phyloP scores from a whole-genome alignment of 2,888 invertebrate species.

The Odontothrips loti region DNA sequence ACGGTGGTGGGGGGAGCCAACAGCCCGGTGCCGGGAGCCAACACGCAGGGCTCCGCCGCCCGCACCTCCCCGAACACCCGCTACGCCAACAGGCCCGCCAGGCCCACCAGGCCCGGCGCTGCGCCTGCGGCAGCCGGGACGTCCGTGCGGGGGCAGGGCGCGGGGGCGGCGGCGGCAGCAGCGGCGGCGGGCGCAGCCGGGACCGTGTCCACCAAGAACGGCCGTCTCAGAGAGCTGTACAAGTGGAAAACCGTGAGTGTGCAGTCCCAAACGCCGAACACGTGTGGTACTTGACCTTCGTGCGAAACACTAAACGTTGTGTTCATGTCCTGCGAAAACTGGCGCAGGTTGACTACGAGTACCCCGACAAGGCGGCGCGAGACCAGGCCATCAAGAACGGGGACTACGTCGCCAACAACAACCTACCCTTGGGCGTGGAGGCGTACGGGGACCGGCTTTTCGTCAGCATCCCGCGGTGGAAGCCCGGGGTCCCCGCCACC shows the following conservation, averaged over 20 bases:
- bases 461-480: conserved; percentile 73
- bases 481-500: conserved; percentile 67
- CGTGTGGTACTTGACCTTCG: no score
- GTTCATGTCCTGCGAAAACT: conserved; percentile 47
- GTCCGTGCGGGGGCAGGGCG: conserved; percentile 37
- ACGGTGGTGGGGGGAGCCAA: conserved; percentile 18
- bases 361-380: conserved; percentile 56
- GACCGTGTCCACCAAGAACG: conserved; percentile 41
- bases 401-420: conserved; percentile 65
- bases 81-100: background rate
- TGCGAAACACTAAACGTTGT: background rate
- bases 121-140: conserved; percentile 36
- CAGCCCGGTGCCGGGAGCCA: conserved; percentile 17
- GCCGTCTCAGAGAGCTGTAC: conserved; percentile 30
- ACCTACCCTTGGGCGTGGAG: conserved; percentile 70
- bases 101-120: background rate
- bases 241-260: conserved; percentile 20
- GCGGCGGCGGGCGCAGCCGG: conserved; percentile 46
- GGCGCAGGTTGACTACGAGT: conserved; percentile 70
- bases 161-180: conserved; percentile 45
- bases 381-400: conserved; percentile 56
- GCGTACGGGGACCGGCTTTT: conserved; percentile 64
- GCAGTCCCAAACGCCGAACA: no score
- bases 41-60: background rate
- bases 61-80: conserved; percentile 18